Evolutionary conservation across 2,113 vertebrate genomes (phyloP), one percentile per base, ranked within the genome.

Genomic region (Prunella himalayana): DNA sequence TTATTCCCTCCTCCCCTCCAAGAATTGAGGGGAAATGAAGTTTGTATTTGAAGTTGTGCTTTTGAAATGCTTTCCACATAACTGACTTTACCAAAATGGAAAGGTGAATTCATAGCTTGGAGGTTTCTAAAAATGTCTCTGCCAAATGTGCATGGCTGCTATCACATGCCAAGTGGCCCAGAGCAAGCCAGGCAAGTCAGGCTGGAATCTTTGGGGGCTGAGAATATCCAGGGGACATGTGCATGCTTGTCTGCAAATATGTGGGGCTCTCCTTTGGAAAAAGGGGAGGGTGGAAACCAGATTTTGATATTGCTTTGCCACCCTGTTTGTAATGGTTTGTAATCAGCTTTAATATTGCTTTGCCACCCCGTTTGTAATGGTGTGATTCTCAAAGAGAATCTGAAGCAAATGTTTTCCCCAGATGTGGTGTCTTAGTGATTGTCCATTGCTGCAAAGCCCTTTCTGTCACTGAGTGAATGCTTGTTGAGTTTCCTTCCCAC

Each of bases 61-160:
- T 95, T 89, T 80, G 65, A 90, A 95, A 95, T 95, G 95, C 92
- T 95, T 95, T 92, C 78, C 20, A 15, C 88, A 91, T 95, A 96
- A 94, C 68, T 76, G 79, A 71, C 92, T 88, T 73, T 50, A 93
- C 90, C 73, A 10, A 73, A 97, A 96, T 65, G 83, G 97, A 94
- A 95, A 82, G 78, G 90, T 95, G 96, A 96, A 94, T 97, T 95
- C 95, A 94, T 73, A 88, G 91, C 94, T 86, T 56, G 77, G 71
- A 86, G 56, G 91, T 89, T 96, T 96, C 97, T 97, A 95, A 97
- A 97, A 97, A 96, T 96, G 96, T 94, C 92, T 91, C 95, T 79
- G 73, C 94, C 95, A 95, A 95, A 96, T 91, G 96, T 87, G 78
- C 0, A 3, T 45, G 90, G 96, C 94, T 88, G 96, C 95, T 97